Conservation (phyloP, 2,888 invertebrate species). For the Eupithecia vulgata region DNA sequence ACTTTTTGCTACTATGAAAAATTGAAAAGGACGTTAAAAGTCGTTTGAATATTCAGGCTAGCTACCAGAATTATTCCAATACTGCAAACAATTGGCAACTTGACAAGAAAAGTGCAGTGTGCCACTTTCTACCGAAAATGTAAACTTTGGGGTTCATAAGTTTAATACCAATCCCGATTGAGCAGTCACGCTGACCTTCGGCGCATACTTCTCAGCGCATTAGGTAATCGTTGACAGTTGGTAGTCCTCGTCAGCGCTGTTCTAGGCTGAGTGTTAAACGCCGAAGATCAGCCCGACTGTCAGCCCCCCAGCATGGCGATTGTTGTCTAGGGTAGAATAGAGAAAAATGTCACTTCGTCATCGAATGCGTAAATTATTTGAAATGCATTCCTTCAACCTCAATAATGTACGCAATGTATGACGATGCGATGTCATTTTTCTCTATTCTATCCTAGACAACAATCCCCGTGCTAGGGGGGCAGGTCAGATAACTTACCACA, state of each 20-base stretch:
- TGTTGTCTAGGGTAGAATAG: no score
- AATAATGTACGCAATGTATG: no score
- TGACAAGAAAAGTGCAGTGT: not conserved
- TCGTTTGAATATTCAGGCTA: not conserved
- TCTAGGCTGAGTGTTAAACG: not conserved
- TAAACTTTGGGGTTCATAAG: not conserved
- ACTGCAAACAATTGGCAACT: not conserved
- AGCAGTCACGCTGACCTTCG: not conserved
- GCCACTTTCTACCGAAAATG: not conserved
- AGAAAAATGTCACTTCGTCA: no score
- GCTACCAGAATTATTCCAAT: not conserved
- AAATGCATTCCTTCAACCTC: no score
- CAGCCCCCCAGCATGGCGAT: no score
- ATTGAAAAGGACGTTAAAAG: not conserved
- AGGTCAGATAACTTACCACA: slow-evolving; percentile 47
- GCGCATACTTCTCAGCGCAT: not conserved
- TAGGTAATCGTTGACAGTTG: not conserved
- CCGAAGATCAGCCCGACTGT: not conserved
- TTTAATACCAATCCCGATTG: not conserved
- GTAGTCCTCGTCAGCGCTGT: not conserved
- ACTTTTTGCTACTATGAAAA: not conserved
- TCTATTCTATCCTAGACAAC: no score
- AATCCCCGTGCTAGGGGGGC: no score
- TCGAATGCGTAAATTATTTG: no score
- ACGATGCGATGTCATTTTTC: no score